phyloP scores from a whole-genome alignment of 92 coral and sea anemone species.

The Pocillopora meandrina region DNA sequence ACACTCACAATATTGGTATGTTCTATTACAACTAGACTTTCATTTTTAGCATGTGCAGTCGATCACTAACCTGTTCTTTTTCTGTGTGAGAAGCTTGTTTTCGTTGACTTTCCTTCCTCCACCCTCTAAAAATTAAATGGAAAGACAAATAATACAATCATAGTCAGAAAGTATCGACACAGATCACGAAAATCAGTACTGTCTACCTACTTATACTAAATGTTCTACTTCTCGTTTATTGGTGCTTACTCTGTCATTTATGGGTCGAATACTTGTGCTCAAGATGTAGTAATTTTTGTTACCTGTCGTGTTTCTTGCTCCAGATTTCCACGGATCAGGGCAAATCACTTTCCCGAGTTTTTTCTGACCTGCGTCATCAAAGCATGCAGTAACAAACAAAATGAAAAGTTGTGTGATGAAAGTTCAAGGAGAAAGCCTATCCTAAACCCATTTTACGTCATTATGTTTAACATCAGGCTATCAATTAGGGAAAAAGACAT shows the following conservation, averaged over 20 bases:
- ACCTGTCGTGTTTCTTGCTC: constrained; percentile 98
- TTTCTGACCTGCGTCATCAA: constrained; percentile 72
- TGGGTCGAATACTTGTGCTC: too few species aligned
- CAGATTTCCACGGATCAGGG: constrained; percentile 99
- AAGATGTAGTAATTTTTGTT: not conserved
- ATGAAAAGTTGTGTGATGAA: not conserved
- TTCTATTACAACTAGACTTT: too few species aligned
- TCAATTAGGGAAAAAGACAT: not conserved
- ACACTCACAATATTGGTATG: too few species aligned
- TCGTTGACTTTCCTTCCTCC: constrained; percentile 96
- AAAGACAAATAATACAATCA: too few species aligned
- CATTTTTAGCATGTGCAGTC: too few species aligned
- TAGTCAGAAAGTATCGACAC: not conserved
- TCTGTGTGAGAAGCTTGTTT: constrained; percentile 89
- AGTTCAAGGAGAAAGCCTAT: not conserved
- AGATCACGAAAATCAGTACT: too few species aligned
- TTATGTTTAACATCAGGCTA: too few species aligned
- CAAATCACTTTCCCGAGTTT: constrained; percentile 94
- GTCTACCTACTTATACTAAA: too few species aligned
- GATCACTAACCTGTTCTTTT: constrained; percentile 84
- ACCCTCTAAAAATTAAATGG: constrained; percentile 57
- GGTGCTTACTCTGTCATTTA: too few species aligned
- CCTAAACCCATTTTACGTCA: not conserved
- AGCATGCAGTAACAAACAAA: not conserved
- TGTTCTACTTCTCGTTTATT: too few species aligned